A percentile compares a stretch with the other conserved stretches of the same genome.
phyloP scores from a whole-genome alignment of 2,797 vertebrate species.

The Epinephelus malabaricus region DNA sequence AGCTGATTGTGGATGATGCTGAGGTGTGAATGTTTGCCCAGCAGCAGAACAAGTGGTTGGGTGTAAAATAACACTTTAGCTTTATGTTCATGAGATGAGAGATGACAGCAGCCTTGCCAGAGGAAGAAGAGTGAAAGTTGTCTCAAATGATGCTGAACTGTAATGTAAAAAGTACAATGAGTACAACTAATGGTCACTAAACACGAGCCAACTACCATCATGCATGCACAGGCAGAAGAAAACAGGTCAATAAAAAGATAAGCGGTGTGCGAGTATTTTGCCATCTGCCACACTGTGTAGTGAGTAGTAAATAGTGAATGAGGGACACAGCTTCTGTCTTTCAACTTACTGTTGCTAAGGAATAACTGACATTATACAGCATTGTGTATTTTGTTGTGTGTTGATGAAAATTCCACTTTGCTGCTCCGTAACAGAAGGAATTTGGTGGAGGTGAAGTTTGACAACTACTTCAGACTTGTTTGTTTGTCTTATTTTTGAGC shows the following conservation, averaged over 20 bases:
- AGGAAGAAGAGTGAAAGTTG: not conserved
- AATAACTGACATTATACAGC: not conserved
- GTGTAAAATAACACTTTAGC: not conserved
- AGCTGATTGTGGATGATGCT: not conserved
- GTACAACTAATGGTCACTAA: not conserved
- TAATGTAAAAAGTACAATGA: not conserved
- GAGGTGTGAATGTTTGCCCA: not conserved
- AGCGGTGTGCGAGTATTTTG: not conserved
- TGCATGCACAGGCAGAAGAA: not conserved
- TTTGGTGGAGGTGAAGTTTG: not conserved
- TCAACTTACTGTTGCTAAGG: not conserved
- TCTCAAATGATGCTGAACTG: not conserved
- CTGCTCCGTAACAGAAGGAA: not conserved
- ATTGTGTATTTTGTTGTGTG: not conserved
- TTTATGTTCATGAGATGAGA: not conserved
- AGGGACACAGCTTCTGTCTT: not conserved
- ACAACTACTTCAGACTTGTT: not conserved
- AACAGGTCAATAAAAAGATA: not conserved
- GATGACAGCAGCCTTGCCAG: not conserved
- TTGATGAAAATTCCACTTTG: not conserved
- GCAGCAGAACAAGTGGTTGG: not conserved
- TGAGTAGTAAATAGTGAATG: not conserved
- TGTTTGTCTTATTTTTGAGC: not conserved
- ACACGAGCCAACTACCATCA: not conserved
- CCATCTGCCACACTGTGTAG: slow-evolving; percentile 10